Evolutionary conservation across 2,113 vertebrate species (phyloP).

Genomic region (Semicossyphus pulcher): DNA sequence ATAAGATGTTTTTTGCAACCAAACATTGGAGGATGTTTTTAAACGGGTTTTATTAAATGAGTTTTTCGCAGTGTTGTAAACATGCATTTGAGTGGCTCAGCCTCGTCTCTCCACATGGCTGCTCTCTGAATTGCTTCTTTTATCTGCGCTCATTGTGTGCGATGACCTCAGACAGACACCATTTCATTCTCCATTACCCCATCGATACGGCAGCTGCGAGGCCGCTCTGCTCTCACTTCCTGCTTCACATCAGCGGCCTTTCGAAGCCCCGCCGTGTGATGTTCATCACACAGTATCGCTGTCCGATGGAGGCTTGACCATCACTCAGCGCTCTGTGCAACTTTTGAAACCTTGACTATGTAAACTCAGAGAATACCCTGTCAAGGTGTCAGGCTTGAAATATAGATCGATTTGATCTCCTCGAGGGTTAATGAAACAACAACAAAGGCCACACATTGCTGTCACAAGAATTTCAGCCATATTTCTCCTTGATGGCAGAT

Average conservation of each 20-base stretch:
- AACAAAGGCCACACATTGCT: not conserved
- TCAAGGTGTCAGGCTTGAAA: conserved; percentile 12
- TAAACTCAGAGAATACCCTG: conserved; percentile 20
- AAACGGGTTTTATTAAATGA: not conserved
- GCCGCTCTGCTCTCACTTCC: conserved; percentile 43
- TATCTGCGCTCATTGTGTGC: conserved; percentile 55
- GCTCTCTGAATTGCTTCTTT: conserved; percentile 64
- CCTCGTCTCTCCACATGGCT: conserved; percentile 39
- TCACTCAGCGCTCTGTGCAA: conserved; percentile 18
- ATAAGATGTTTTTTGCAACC: not conserved
- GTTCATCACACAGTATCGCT: conserved; percentile 40
- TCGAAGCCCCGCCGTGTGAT: conserved; percentile 13
- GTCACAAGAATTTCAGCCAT: not conserved
- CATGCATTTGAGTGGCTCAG: conserved; percentile 19
- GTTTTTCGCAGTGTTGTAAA: conserved; percentile 28
- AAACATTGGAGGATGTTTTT: not conserved
- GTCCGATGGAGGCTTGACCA: not conserved
- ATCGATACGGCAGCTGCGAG: conserved; percentile 27
- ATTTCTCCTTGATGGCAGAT: too few relatives aligned
- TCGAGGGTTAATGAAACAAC: not conserved
- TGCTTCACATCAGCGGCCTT: conserved; percentile 32
- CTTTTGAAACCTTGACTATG: conserved; percentile 33
- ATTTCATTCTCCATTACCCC: conserved; percentile 78
- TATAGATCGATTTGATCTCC: not conserved
- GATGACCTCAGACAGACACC: conserved; percentile 66